Base-by-base conservation (phyloP, 2,888 invertebrate species). In the Palloptera scutellata region DNA sequence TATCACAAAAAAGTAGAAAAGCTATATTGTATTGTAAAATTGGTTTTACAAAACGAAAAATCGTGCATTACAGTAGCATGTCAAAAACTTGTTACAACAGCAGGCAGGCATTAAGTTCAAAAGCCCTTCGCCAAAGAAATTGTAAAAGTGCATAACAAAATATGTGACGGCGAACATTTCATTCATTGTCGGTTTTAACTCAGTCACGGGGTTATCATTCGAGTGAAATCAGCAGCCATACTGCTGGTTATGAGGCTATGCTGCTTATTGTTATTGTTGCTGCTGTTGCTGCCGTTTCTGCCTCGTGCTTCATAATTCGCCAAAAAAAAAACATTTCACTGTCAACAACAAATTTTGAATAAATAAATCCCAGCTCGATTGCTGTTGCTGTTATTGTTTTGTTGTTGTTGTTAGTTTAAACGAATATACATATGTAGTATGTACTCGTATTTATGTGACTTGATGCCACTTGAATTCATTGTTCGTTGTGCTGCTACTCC, bases 61-160 rank as follows among this genome's bases (percentile, higher is more conserved):
- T 65, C 65, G 65, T 65, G 65, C 65, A 59, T 53, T 15, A 59
- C 65, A 52, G 65, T 65, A 65, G 65, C 64, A n/a, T 17, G 5
- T 11, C 11, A 54, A n/a, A 15, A 54, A 11, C 15, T n/a, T 17
- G 1, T n/a, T 5, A 48, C 12, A n/a, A 48, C n/a, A n/a, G 48
- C 48, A 48, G 48, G 13, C 13, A 13, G n/a, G 48, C 6, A 48
- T 48, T 30, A 30, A 30, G 6, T 30, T 30, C 6, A 11, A 48
- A 48, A 48, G 6, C 48, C 48, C 48, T 48, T 9, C 13, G 48
- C 48, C 15, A 11, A 59, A 52, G 53, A 59, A 52, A 65, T 42
- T 42, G 52, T n/a, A 57, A 51, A 52, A 15, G 10, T 9, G n/a
- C 19, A 10, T 15, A 65, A 40, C 20, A 42, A 65, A 64, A 42